A percentile compares a stretch with the other conserved stretches of the same genome.
Evolutionary conservation across 2,888 invertebrate species (phyloP).

Genomic region (Coenonympha glycerion): DNA sequence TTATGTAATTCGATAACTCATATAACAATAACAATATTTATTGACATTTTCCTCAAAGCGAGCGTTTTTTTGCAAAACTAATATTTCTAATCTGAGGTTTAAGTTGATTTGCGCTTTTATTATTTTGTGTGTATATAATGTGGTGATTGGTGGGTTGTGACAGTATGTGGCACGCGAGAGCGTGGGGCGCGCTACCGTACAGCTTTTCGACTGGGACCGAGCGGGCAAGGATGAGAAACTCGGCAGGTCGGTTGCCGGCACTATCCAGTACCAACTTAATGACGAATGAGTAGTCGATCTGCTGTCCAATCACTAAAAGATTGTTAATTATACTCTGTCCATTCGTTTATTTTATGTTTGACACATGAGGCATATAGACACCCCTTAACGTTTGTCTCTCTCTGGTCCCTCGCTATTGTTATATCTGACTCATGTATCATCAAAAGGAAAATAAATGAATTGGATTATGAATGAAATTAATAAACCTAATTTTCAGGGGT

Average conservation of each 20-base stretch:
- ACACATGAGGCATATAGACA: too few species aligned
- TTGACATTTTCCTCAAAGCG: conserved; percentile 15
- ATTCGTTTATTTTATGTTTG: too few species aligned
- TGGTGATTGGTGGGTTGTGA: conserved; percentile 61
- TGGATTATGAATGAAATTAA: too few species aligned
- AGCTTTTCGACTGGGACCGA: conserved; percentile 94
- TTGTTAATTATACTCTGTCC: too few species aligned
- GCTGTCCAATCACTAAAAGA: too few species aligned
- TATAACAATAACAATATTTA: conserved; percentile 8
- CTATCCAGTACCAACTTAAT: too few species aligned
- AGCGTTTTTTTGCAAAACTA: conserved; percentile 17
- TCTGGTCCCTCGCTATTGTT: too few species aligned
- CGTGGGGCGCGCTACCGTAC: conserved; percentile 63
- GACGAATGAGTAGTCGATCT: too few species aligned
- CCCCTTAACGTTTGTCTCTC: too few species aligned
- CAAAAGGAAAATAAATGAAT: too few species aligned
- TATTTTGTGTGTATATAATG: conserved; percentile 30
- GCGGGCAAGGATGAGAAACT: conserved; percentile 93
- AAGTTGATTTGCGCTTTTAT: conserved; percentile 18
- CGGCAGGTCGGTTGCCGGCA: conserved; percentile 86
- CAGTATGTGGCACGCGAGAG: conserved; percentile 63
- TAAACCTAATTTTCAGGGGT: too few species aligned
- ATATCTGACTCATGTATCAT: too few species aligned
- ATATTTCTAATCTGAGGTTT: conserved; percentile 13
- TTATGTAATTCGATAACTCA: not conserved